phyloP scores from a whole-genome alignment of 1,140 invertebrate species.

The Anastrepha ludens region DNA sequence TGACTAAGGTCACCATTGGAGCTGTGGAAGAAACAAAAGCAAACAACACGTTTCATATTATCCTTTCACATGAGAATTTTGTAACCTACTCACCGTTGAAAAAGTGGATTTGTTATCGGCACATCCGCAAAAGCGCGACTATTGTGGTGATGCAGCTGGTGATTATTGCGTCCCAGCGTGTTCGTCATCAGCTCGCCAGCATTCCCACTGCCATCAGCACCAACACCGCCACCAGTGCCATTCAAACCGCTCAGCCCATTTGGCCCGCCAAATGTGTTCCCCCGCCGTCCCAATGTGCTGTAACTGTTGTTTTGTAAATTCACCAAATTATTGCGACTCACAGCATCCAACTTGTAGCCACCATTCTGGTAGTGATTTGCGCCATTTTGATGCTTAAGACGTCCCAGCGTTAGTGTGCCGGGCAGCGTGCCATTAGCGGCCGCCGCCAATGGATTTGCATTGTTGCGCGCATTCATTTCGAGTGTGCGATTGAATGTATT shows the following conservation, averaged over 20 bases:
- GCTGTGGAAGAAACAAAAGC: constrained; percentile 74
- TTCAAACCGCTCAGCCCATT: constrained; percentile 26
- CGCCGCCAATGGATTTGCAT: constrained; percentile 69
- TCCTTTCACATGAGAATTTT: neutral
- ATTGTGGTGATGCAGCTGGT: constrained; percentile 61
- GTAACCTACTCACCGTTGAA: constrained; percentile 64
- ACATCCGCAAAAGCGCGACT: constrained; percentile 73
- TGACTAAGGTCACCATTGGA: constrained; percentile 81
- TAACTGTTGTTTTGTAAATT: constrained; percentile 75
- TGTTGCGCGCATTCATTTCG: constrained; percentile 72
- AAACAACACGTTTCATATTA: too few species aligned
- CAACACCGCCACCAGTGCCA: constrained; percentile 54
- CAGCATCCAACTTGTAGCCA: constrained; percentile 67
- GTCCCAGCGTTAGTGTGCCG: constrained; percentile 71
- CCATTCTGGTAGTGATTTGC: constrained; percentile 72
- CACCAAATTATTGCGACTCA: constrained; percentile 69
- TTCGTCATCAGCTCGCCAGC: constrained; percentile 60
- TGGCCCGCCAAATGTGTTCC: constrained; percentile 72
- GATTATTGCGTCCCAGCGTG: constrained; percentile 72
- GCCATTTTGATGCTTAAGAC: constrained; percentile 70
- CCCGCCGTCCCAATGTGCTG: constrained; percentile 76
- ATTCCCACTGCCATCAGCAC: constrained; percentile 58
- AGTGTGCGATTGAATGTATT: constrained; percentile 73
- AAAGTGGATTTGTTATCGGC: constrained; percentile 77
- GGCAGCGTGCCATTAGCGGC: constrained; percentile 62